These are phyloP conservation scores for Lithophane socia DNA, from an alignment of 2,888 invertebrate species.

Conservation along the genomic window DNA sequence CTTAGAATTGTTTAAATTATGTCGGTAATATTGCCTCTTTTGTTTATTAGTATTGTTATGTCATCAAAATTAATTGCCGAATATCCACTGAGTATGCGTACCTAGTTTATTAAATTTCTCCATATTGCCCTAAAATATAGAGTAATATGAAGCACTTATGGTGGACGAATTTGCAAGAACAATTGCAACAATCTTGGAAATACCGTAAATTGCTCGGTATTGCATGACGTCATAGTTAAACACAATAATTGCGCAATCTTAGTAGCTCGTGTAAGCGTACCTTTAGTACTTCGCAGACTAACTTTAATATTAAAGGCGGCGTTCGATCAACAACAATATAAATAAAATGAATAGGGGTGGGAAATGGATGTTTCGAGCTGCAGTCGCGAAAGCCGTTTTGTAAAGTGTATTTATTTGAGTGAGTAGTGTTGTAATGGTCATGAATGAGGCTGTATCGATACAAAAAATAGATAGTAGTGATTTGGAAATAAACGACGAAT, in stretches of 20 bases:
- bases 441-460: neutral
- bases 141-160: neutral
- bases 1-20: neutral
- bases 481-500: neutral
- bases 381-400: neutral
- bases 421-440: neutral
- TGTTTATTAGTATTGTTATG: neutral
- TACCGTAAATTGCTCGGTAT: neutral
- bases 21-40: neutral
- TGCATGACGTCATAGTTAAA: neutral
- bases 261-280: neutral
- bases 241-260: neutral
- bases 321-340: slow-evolving; percentile 14
- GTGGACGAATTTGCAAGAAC: neutral
- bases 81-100: neutral
- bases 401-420: neutral
- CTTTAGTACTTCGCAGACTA: slow-evolving; percentile 15
- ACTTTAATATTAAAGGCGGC: slow-evolving; percentile 19
- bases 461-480: neutral
- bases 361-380: slow-evolving; percentile 1
- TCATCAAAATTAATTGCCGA: neutral
- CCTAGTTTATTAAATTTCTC: neutral
- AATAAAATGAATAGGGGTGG: slow-evolving; percentile 3
- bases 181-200: neutral
- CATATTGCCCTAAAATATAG: neutral